Percentiles rank a stretch among this genome's conserved stretches.
phyloP scores from a whole-genome alignment of 2,113 vertebrate genomes.

The Rynchops niger region DNA sequence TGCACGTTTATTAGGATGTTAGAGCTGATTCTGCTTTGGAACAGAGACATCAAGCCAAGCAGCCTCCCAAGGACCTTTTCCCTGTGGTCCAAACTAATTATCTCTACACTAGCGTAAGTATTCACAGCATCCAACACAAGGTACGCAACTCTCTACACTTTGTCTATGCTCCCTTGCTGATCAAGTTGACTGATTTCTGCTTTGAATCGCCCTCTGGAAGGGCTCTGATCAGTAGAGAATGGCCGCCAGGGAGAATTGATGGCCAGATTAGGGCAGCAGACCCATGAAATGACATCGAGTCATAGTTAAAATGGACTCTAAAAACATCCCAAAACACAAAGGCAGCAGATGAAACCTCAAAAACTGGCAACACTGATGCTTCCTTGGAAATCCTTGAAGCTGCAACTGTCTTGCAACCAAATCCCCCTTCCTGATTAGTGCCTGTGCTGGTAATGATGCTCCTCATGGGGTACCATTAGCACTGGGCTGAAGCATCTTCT shows the following conservation, averaged over 20 bases:
- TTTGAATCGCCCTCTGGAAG: background rate
- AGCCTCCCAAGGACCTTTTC: background rate
- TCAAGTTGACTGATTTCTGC: background rate
- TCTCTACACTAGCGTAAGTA: background rate
- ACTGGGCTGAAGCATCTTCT: background rate
- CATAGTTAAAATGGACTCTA: too few relatives aligned
- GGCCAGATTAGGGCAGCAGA: background rate
- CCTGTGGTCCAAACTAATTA: background rate
- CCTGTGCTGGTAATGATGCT: background rate
- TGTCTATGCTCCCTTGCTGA: background rate
- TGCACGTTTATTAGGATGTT: background rate
- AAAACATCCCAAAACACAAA: background rate
- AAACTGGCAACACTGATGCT: background rate
- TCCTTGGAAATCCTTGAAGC: background rate
- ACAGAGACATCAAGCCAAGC: background rate
- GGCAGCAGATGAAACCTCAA: background rate
- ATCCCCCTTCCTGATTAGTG: background rate
- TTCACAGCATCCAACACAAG: background rate
- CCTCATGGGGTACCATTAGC: background rate
- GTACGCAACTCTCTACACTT: background rate
- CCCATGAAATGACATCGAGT: fast-evolving
- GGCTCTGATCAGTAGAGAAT: background rate
- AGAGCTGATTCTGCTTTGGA: background rate
- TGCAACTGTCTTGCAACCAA: background rate
- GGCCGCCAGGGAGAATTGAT: background rate